Percentiles rank a stretch among this genome's conserved stretches.
These are phyloP conservation scores for Hanleya hanleyi DNA, from an alignment of 2,888 invertebrate genomes.

Conservation along the genomic window DNA sequence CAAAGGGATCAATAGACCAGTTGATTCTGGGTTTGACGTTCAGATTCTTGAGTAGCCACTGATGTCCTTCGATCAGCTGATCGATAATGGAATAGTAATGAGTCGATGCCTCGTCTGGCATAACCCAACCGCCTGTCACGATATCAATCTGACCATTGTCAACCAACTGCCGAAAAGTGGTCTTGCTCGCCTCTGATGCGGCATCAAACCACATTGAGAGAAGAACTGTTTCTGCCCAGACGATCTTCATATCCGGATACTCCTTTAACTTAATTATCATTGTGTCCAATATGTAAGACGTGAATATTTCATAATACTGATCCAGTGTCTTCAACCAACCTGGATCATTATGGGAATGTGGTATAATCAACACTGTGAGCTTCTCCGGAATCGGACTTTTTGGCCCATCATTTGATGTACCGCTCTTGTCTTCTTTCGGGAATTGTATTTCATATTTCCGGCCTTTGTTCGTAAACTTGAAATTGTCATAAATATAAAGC, in stretches of 20 bases:
- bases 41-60: slow-evolving; percentile 59
- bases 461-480: too few species aligned
- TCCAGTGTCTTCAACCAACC: slow-evolving; percentile 98
- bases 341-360: slow-evolving; percentile 97
- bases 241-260: slow-evolving; percentile 80
- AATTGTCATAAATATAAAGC: too few species aligned
- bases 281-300: slow-evolving; percentile 90
- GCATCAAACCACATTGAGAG: slow-evolving; percentile 63
- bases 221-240: slow-evolving; percentile 69
- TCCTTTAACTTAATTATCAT: slow-evolving; percentile 88
- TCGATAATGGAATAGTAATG: slow-evolving; percentile 61
- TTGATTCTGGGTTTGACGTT: slow-evolving; percentile 74
- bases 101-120: slow-evolving; percentile 67
- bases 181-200: slow-evolving; percentile 27
- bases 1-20: slow-evolving; percentile 67
- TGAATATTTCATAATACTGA: slow-evolving; percentile 85
- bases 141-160: slow-evolving; percentile 59
- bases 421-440: too few species aligned
- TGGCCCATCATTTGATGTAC: too few species aligned
- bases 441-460: too few species aligned
- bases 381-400: too few species aligned
- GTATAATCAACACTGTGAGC: slow-evolving; percentile 80
- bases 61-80: slow-evolving; percentile 66
- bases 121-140: slow-evolving; percentile 66
- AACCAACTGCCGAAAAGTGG: slow-evolving; percentile 45